phyloP scores from a whole-genome alignment of 2,113 vertebrate species.

The Hippocampus mohnikei region DNA sequence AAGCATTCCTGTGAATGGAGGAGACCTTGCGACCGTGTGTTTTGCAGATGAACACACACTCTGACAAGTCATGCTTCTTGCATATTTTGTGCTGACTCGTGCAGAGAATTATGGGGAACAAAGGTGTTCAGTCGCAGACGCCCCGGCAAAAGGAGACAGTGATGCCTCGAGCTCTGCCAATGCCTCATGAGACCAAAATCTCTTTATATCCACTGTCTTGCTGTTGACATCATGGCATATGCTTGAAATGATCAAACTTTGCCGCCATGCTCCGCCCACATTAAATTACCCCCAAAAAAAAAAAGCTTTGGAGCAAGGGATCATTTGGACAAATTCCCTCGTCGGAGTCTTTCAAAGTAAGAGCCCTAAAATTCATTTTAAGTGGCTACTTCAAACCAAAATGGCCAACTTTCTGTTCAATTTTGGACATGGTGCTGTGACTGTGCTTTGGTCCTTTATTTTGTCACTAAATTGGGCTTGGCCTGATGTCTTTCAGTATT shows the following conservation, averaged over 20 bases:
- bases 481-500: too few species aligned
- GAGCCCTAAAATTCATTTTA: background rate
- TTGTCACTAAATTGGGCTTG: too few species aligned
- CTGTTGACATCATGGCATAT: background rate
- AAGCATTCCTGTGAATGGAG: conserved; percentile 20
- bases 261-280: background rate
- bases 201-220: conserved; percentile 75
- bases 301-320: background rate
- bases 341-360: background rate
- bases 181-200: too few species aligned
- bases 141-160: conserved; percentile 50
- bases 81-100: conserved; percentile 4
- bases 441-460: too few species aligned
- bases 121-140: conserved; percentile 65
- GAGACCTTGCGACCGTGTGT: background rate
- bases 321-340: background rate
- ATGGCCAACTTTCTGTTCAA: background rate
- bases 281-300: background rate
- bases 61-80: background rate
- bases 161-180: conserved; percentile 54
- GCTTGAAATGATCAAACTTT: background rate
- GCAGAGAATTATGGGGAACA: conserved; percentile 41
- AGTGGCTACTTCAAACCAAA: background rate
- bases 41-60: background rate
- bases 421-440: background rate